Percentiles rank a stretch among this genome's conserved stretches.
These are phyloP conservation scores for Enhydra lutris DNA, from an alignment of 2,113 vertebrate species.

Conservation along the genomic window DNA sequence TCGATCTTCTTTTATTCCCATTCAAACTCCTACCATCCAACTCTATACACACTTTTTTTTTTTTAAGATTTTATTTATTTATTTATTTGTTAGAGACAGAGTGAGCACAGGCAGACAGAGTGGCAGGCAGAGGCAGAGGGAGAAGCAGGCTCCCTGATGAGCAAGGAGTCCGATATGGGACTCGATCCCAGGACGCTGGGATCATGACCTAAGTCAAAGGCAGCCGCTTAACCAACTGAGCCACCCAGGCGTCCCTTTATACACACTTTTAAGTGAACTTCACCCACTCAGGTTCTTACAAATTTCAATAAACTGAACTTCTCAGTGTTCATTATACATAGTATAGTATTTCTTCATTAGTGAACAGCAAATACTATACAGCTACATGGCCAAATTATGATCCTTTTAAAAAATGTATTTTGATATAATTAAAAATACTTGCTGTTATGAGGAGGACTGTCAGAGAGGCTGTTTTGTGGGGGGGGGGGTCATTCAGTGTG, in stretches of 20 bases:
- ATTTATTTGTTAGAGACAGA: too few relatives aligned
- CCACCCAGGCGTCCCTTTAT: background rate
- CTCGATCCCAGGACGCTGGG: too few relatives aligned
- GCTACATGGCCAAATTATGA: background rate
- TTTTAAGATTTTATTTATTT: too few relatives aligned
- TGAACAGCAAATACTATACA: background rate
- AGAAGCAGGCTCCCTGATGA: too few relatives aligned
- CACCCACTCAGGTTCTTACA: background rate
- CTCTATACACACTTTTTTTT: background rate
- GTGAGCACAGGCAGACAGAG: too few relatives aligned
- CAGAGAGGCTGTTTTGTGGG: background rate
- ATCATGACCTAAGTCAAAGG: too few relatives aligned
- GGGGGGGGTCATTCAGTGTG: accelerated
- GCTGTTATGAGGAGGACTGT: background rate
- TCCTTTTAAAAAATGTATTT: background rate
- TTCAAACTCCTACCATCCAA: background rate
- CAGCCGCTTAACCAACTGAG: too few relatives aligned
- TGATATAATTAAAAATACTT: background rate
- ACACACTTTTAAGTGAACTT: background rate
- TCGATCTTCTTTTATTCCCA: background rate
- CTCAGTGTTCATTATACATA: background rate
- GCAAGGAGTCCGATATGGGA: too few relatives aligned
- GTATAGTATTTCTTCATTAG: background rate
- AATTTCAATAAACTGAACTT: background rate
- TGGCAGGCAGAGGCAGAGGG: too few relatives aligned